Evolutionary conservation across 1,140 invertebrate genomes (phyloP).

Genomic region (Habropoda laboriosa): DNA sequence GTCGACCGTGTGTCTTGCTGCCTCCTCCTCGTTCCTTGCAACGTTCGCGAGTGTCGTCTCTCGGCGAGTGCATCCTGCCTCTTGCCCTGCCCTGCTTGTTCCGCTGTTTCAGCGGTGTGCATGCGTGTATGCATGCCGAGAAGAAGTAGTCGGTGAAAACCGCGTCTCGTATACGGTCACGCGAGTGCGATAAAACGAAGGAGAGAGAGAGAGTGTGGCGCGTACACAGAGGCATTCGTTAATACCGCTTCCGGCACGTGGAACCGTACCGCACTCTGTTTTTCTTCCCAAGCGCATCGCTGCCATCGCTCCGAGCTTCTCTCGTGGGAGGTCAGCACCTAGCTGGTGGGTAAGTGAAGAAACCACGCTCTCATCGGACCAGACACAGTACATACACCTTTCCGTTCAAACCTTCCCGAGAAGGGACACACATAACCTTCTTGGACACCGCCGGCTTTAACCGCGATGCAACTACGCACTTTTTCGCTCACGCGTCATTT

Average conservation of each 20-base stretch:
- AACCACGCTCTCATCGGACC: not conserved
- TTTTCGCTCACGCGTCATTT: not conserved
- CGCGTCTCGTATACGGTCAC: constrained; percentile 31
- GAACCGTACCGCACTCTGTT: constrained; percentile 39
- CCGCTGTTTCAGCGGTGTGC: no score
- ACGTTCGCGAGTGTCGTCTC: not conserved
- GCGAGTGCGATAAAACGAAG: not conserved
- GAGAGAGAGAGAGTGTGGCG: constrained; percentile 18
- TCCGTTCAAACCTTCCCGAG: not conserved
- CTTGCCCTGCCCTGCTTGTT: not conserved
- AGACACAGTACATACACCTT: not conserved
- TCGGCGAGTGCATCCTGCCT: constrained; percentile 12
- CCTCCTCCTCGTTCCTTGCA: constrained; percentile 2
- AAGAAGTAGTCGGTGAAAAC: not conserved
- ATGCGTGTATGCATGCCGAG: not conserved
- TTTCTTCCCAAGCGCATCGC: constrained; percentile 17
- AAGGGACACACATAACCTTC: not conserved
- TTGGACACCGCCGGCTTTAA: not conserved
- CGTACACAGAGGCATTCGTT: constrained; percentile 34
- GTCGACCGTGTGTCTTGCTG: constrained; percentile 6
- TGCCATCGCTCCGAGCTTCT: constrained; percentile 49
- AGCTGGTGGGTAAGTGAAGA: constrained; percentile 58
- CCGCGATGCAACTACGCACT: not conserved
- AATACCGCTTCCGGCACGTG: constrained; percentile 61
- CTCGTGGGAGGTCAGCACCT: constrained; percentile 67